These are phyloP conservation scores for Pardosa pseudoannulata DNA, from an alignment of 2,888 invertebrate genomes.

Conservation along the genomic window DNA sequence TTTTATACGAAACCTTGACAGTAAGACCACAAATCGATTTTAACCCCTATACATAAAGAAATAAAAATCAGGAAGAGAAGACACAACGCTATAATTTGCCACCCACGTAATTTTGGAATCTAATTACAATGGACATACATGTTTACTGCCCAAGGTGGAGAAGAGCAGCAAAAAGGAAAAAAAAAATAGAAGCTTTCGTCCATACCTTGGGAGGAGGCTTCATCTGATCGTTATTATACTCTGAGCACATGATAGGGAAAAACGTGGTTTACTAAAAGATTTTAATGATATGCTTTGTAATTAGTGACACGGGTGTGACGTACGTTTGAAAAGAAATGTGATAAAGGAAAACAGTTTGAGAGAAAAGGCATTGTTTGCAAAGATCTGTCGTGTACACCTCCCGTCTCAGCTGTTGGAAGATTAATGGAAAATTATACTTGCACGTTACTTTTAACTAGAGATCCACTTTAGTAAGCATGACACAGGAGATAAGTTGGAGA, in stretches of 20 bases:
- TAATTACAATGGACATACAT: slow-evolving; percentile 17
- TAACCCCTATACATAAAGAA: too few relatives aligned
- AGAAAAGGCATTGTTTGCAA: neutral
- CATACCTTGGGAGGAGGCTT: neutral
- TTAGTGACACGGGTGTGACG: slow-evolving; percentile 20
- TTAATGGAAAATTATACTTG: too few relatives aligned
- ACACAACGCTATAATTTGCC: slow-evolving; percentile 20
- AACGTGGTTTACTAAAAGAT: neutral
- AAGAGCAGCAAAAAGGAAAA: neutral
- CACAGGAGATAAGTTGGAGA: too few relatives aligned
- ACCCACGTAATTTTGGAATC: slow-evolving; percentile 23
- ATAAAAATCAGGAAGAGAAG: neutral
- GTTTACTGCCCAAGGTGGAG: slow-evolving; percentile 5
- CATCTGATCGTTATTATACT: neutral
- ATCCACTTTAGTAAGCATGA: too few relatives aligned
- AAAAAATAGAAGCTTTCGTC: too few relatives aligned
- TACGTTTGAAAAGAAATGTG: neutral
- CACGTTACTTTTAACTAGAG: too few relatives aligned
- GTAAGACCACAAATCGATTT: too few relatives aligned
- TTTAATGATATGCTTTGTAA: neutral
- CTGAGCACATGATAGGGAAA: neutral
- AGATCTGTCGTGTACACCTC: too few relatives aligned
- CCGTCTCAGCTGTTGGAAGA: too few relatives aligned
- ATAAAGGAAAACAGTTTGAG: neutral
- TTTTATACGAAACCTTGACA: too few relatives aligned